Evolutionary conservation across 2,113 vertebrate species (phyloP), one percentile per base, ranked within the genome.

Genomic region (Thunnus thynnus): DNA sequence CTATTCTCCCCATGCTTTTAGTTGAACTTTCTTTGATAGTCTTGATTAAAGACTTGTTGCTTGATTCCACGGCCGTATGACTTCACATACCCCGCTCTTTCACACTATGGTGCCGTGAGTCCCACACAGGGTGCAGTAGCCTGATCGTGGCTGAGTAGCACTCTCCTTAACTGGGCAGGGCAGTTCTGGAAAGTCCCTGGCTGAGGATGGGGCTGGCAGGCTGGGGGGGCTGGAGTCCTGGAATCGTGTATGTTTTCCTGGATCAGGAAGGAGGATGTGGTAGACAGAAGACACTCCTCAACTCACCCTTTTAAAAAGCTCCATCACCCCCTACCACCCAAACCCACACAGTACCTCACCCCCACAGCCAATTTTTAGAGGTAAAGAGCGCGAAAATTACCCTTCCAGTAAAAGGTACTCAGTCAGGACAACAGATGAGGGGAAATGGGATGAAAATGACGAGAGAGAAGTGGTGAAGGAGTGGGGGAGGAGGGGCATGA

Each of bases 171-270:
- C 86, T 91, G 88, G 92, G 91, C 90, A 91, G 90, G 89, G 92
- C 90, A 68, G 73, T 82, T 86, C 80, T 95, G 95, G 95, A 95
- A 96, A 95, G 94, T 95, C 95, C 95, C 94, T 94, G 93, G 94
- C 92, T 89, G 84, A 84, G 88, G 70, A 90, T 79, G 89, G 89
- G 89, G 89, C 86, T 91, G 78, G 88, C 74, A 80, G 89, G 73
- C 83, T 82, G 84, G 76, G 84, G 78, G 90, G 78, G 79, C 52
- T 91, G 84, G 82, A 92, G 89, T 91, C 90, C 91, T 93, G 93
- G 92, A 93, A 91, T 91, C 76, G 30, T 86, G 83, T 84, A 87
- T 92, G 91, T 94, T 94, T 95, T 94, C 90, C 89, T 93, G 90
- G 86, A 89, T 89, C 86, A 93, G 89, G 88, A 89, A 87, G 84